phyloP scores from a whole-genome alignment of 2,113 vertebrate species.

The Rutilus rutilus region DNA sequence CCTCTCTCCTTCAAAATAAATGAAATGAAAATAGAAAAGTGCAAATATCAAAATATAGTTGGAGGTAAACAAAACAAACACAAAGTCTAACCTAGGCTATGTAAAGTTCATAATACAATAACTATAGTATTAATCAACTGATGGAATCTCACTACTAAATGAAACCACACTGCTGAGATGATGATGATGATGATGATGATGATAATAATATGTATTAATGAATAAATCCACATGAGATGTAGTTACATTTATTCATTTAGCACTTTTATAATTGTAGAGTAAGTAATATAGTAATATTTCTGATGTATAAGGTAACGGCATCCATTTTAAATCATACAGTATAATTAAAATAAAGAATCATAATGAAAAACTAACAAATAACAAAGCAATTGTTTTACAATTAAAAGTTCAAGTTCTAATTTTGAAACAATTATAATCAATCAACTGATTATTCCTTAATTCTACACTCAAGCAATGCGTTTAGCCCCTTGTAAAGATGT shows the following conservation, averaged over 20 bases:
- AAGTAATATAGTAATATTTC: background rate
- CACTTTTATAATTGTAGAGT: background rate
- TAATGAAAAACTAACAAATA: background rate
- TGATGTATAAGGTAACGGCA: background rate
- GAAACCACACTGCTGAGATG: too few relatives aligned
- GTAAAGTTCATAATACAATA: background rate
- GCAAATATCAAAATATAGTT: background rate
- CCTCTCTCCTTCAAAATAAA: background rate
- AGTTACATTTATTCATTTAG: too few relatives aligned
- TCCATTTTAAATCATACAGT: background rate
- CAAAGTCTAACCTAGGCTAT: background rate
- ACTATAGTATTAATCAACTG: background rate
- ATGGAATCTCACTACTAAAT: too few relatives aligned
- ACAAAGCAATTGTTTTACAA: background rate
- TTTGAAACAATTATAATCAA: constrained; percentile 28
- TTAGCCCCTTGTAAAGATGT: background rate
- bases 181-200: too few relatives aligned
- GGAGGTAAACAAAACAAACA: background rate
- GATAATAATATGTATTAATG: background rate
- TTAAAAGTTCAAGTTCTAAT: background rate
- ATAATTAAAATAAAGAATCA: background rate
- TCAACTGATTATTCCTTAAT: background rate
- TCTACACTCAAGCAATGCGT: constrained; percentile 6
- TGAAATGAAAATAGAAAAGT: background rate
- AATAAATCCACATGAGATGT: background rate